Evolutionary conservation across 30 jellyfish, hydroid and myxozoan genomes (phyloP).

Genomic region (Nemopilema nomurai): DNA sequence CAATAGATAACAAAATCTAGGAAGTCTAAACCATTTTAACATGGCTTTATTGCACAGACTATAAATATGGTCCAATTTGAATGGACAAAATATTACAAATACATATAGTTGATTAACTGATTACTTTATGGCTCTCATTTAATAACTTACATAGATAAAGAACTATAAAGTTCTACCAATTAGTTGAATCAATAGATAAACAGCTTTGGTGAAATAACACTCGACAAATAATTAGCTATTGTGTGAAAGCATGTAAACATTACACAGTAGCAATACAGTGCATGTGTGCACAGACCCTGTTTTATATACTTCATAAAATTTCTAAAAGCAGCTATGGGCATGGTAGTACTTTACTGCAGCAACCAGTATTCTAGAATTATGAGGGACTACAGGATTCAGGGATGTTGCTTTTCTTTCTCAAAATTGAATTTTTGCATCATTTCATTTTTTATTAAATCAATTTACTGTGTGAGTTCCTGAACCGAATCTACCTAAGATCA

Average conservation of each 20-base stretch:
- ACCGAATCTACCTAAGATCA: not conserved
- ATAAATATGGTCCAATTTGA: constrained; percentile 30
- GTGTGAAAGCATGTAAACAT: not conserved
- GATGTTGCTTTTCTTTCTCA: not conserved
- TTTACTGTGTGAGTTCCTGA: not conserved
- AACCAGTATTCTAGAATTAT: too few species aligned
- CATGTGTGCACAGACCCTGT: too few species aligned
- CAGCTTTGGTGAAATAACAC: not conserved
- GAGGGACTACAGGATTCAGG: too few species aligned
- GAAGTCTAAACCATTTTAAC: constrained; percentile 34
- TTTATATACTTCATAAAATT: too few species aligned
- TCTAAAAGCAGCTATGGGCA: too few species aligned
- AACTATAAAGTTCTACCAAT: not conserved
- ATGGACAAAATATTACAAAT: constrained; percentile 37
- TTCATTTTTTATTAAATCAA: not conserved
- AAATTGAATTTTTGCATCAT: not conserved
- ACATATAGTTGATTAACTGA: constrained; percentile 23
- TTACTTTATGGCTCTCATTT: not conserved
- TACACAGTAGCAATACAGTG: too few species aligned
- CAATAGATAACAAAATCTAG: constrained; percentile 31
- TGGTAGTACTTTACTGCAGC: too few species aligned
- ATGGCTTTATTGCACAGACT: constrained; percentile 24
- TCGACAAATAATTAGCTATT: not conserved
- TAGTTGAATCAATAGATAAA: not conserved
- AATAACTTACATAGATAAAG: not conserved